Conservation (phyloP, 92 coral and sea anemone species). For the Epizoanthus scotinus region DNA sequence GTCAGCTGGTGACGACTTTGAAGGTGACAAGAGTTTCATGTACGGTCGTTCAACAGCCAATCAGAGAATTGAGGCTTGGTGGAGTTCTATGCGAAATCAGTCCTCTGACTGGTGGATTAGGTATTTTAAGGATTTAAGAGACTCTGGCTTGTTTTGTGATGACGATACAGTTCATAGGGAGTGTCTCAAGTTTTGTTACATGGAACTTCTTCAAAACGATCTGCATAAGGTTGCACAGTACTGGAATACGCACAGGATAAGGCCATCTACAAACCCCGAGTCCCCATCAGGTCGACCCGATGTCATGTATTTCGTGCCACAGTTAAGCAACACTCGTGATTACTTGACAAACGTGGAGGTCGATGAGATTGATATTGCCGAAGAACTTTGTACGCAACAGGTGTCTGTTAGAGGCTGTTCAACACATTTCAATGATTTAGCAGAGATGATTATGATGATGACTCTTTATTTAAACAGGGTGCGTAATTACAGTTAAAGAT, state of each 20-base stretch:
- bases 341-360: constrained; percentile 54
- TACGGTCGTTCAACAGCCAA: constrained; percentile 50
- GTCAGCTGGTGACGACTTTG: constrained; percentile 42
- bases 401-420: constrained; percentile 57
- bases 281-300: constrained; percentile 19
- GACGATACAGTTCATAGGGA: constrained; percentile 30
- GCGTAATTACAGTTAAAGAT: too few species aligned
- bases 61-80: constrained; percentile 68
- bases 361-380: constrained; percentile 66
- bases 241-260: constrained; percentile 43
- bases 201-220: constrained; percentile 27
- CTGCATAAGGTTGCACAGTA: constrained; percentile 34
- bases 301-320: constrained; percentile 57
- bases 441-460: too few species aligned
- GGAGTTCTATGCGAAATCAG: constrained; percentile 50
- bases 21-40: constrained; percentile 55
- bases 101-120: constrained; percentile 24
- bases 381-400: constrained; percentile 50
- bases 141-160: constrained; percentile 39
- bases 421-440: constrained; percentile 60
- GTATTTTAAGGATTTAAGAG: constrained; percentile 35
- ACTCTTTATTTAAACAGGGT: too few species aligned
- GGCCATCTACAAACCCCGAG: constrained; percentile 18
- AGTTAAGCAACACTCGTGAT: constrained; percentile 55
- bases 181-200: constrained; percentile 38